Base-by-base conservation (phyloP, 2,797 vertebrate genomes). In the Epinephelus malabaricus region DNA sequence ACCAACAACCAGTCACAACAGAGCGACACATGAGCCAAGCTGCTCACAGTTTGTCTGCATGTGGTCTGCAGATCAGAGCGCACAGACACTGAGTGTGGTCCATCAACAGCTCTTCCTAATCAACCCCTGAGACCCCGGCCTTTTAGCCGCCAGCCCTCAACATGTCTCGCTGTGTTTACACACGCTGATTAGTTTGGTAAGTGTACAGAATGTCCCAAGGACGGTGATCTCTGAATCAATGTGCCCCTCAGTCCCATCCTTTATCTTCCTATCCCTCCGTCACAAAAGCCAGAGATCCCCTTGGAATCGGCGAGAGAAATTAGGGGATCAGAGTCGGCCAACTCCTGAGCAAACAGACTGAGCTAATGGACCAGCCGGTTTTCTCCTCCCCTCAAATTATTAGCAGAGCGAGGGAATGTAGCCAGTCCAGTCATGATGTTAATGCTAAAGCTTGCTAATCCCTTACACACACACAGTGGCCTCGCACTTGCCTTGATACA, bases 311-410 rank as follows among this genome's bases (percentile, higher is more conserved):
- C 89, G 94, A 94, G 95, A 94, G 95, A 97, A 97, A 97, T 97
- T 97, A 93, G 95, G 93, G 97, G 97, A 97, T 96, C 96, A 92
- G 96, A 94, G 92, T 88, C 92, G 93, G 93, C 95, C 95, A 90
- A 94, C 95, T 97, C 95, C 96, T 96, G 94, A 95, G 97, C 96
- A 98, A 98, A 98, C 97, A 98, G 93, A 94, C 95, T 85, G 89
- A 95, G 94, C 97, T 96, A 97, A 98, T 97, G 96, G 97, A 96
- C 96, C 96, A 76, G 93, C 94, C 91, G 87, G 94, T 86, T 43
- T 96, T 96, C 97, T 97, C 97, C 97, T 96, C 97, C 97, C 97
- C 96, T 96, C 96, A 96, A 97, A 98, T 98, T 98, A 98, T 96
- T 95, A 88, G 94, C 88, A 78, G 87, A 81, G 94, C 78, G 58